Evolutionary conservation across 2,888 invertebrate genomes (phyloP), one percentile per base, ranked within the genome.

Genomic region (Amiota minor): DNA sequence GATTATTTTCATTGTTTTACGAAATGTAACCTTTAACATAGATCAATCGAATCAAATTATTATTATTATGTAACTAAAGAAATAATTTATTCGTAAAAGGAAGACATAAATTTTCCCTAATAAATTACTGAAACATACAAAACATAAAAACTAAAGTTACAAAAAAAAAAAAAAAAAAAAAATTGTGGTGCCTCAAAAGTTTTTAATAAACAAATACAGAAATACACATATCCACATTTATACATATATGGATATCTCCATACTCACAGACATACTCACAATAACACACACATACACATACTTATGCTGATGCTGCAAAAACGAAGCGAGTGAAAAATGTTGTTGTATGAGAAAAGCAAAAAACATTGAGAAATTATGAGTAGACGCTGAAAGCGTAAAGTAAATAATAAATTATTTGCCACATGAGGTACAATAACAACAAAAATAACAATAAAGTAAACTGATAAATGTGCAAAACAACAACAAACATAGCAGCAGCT

Each of bases 341-440:
- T 12, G 9, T 18, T 62, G 14, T 23, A 16, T 12, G 64, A 65
- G 18, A 59, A 67, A 49, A 65, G 67, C 46, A 61, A 75, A n/a
- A 64, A 64, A 53, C 55, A 45, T 71, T 62, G 49, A 71, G 18
- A 20, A 70, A 46, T 55, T 20, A 16, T n/a, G 35, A 46, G 46
- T 59, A 45, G 56, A 65, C 67, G 23, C 64, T 62, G 20, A 62
- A 61, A 50, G 53, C 65, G 23, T 53, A 68, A 68, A 68, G 53
- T 68, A 68, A 68, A 68, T 68, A 68, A 68, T 68, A 68, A 68
- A 68, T 68, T 68, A 68, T 68, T 68, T 68, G 67, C 67, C 67
- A 68, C 67, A 68, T 68, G 70, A 70, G 70, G 55, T 50, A 61
- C 14, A 59, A 70, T 47, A 70, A 46, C 10, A 59, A 59, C 46